Evolutionary conservation across 64 coral and sea anemone genomes (phyloP).

Genomic region (Montipora capricornis): DNA sequence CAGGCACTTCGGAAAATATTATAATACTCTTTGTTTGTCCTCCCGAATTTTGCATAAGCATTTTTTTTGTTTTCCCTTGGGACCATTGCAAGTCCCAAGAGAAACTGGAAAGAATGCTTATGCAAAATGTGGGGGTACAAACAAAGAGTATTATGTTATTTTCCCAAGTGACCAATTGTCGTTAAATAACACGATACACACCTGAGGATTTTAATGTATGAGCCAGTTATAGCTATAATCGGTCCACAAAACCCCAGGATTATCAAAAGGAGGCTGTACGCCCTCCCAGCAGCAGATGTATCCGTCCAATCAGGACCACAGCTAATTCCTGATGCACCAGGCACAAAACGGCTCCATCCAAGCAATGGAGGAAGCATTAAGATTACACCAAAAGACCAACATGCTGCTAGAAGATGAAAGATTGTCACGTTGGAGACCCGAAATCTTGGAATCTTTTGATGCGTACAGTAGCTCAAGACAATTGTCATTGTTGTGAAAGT

Average conservation of each 20-base stretch:
- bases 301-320: constrained; percentile 67
- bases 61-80: too few species aligned
- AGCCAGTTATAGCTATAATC: neutral
- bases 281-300: neutral
- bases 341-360: constrained; percentile 50
- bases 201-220: constrained; percentile 52
- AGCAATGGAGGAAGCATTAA: constrained; percentile 41
- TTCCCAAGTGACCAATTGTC: too few species aligned
- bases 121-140: too few species aligned
- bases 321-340: constrained; percentile 26
- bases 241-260: constrained; percentile 48
- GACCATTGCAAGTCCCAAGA: too few species aligned
- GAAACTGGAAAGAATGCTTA: too few species aligned
- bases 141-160: too few species aligned
- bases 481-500: constrained; percentile 47
- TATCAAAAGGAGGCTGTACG: constrained; percentile 47
- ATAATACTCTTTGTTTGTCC: too few species aligned
- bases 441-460: neutral
- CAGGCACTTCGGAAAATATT: too few species aligned
- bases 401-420: neutral
- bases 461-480: constrained; percentile 37
- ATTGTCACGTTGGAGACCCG: neutral
- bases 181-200: neutral
- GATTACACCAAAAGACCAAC: constrained; percentile 40
- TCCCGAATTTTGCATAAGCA: too few species aligned